Evolutionary conservation across 2,888 invertebrate genomes (phyloP).

Genomic region (Laothoe populi): DNA sequence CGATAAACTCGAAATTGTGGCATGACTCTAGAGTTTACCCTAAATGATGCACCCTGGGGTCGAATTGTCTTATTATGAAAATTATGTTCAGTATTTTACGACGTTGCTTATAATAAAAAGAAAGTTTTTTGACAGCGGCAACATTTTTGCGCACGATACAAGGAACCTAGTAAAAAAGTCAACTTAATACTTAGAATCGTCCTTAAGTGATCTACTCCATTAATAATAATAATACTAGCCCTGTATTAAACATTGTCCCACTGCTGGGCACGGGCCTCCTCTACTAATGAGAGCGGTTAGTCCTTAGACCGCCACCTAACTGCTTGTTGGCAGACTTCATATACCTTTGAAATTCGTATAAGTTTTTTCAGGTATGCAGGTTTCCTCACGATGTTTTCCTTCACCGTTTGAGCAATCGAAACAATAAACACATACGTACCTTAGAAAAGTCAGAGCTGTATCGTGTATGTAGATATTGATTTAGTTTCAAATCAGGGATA

Average conservation of each 20-base stretch:
- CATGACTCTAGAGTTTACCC: slow-evolving; percentile 48
- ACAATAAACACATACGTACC: no score
- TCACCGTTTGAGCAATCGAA: no score
- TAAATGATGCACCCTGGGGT: slow-evolving; percentile 63
- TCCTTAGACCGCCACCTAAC: no score
- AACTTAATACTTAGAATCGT: neutral
- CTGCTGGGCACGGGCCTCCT: no score
- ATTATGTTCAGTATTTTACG: slow-evolving; percentile 56
- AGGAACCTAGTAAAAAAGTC: neutral
- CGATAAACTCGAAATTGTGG: neutral
- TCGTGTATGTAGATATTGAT: no score
- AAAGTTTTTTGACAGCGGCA: slow-evolving; percentile 23
- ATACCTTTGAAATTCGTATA: no score
- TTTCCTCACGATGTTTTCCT: no score
- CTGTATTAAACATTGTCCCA: neutral
- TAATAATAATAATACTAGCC: neutral
- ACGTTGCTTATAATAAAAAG: slow-evolving; percentile 40
- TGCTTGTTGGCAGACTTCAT: no score
- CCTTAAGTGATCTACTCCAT: neutral
- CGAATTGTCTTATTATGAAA: slow-evolving; percentile 64
- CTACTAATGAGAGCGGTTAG: no score
- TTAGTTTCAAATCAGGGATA: no score
- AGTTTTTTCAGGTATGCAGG: no score
- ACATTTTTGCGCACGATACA: slow-evolving; percentile 1
- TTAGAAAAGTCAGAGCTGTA: no score